Conservation (phyloP, 2,888 invertebrate species). For the Parnassius mnemosyne region DNA sequence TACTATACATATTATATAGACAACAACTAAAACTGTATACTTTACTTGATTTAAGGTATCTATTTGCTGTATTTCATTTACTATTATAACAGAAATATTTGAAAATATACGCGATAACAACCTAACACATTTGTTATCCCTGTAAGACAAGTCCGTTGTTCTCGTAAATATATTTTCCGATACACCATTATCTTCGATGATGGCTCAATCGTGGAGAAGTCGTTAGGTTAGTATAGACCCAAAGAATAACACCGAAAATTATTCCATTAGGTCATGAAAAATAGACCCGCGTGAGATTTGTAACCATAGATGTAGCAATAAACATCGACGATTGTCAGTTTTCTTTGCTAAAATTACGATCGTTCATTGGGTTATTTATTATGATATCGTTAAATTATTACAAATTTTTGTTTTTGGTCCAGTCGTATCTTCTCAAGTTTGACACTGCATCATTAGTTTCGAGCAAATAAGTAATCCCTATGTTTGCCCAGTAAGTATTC, state of each 20-base stretch:
- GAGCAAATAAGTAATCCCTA: too few species aligned
- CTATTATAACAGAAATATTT: too few species aligned
- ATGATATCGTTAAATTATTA: constrained; percentile 73
- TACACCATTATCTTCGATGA: not conserved
- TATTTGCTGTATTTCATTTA: too few species aligned
- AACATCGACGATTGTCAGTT: constrained; percentile 67
- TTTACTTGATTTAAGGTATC: too few species aligned
- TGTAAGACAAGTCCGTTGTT: not conserved
- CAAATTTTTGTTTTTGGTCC: constrained; percentile 43
- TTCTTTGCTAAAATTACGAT: constrained; percentile 54
- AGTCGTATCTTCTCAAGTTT: too few species aligned
- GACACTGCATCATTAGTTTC: too few species aligned
- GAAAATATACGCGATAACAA: too few species aligned
- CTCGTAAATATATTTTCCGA: constrained; percentile 3
- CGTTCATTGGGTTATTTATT: constrained; percentile 64
- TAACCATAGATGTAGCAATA: constrained; percentile 42
- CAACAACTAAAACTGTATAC: too few species aligned
- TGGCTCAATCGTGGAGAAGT: not conserved
- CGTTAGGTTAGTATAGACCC: not conserved
- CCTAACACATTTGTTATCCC: not conserved
- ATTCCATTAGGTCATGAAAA: not conserved
- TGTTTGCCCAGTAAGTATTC: too few species aligned
- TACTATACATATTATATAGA: too few species aligned
- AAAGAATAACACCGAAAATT: not conserved
- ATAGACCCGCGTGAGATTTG: constrained; percentile 14